Evolutionary conservation across 2,113 vertebrate species (phyloP).

Genomic region (Hippocampus comes): DNA sequence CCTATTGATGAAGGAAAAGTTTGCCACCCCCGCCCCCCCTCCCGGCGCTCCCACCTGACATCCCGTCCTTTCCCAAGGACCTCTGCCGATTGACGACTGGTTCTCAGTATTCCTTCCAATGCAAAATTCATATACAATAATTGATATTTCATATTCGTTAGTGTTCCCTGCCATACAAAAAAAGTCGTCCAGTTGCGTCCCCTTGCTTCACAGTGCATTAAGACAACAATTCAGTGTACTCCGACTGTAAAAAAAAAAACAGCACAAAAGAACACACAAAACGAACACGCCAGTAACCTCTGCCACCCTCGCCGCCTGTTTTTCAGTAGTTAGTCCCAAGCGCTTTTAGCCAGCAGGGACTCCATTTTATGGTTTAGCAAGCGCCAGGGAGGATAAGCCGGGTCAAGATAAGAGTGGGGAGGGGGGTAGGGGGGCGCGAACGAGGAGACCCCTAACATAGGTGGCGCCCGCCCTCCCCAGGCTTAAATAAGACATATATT

Average conservation of each 20-base stretch:
- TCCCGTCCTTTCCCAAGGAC: slow-evolving; percentile 15
- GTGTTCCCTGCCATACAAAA: slow-evolving; percentile 57
- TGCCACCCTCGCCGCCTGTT: slow-evolving; percentile 2
- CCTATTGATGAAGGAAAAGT: neutral
- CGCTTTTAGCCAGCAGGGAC: slow-evolving; percentile 41
- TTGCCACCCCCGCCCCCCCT: slow-evolving; percentile 9
- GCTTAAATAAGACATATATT: slow-evolving; percentile 82
- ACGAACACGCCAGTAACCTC: slow-evolving; percentile 31
- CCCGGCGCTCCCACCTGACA: slow-evolving; percentile 34
- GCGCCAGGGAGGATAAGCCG: neutral
- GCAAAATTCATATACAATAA: slow-evolving; percentile 36
- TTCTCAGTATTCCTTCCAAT: slow-evolving; percentile 60
- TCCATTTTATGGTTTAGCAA: neutral
- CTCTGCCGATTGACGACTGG: slow-evolving; percentile 54
- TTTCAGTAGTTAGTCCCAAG: slow-evolving; percentile 62
- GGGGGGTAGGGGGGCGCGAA: neutral
- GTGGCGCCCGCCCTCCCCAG: slow-evolving; percentile 56
- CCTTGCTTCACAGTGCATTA: slow-evolving; percentile 81
- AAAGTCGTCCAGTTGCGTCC: slow-evolving; percentile 54
- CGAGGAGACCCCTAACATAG: neutral
- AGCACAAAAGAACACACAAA: slow-evolving; percentile 48
- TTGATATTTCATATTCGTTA: slow-evolving; percentile 52
- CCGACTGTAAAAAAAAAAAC: slow-evolving; percentile 63
- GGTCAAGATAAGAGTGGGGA: neutral
- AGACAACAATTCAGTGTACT: slow-evolving; percentile 81